Base-by-base conservation (phyloP, 2,888 invertebrate genomes). In the Danaus chrysippus region DNA sequence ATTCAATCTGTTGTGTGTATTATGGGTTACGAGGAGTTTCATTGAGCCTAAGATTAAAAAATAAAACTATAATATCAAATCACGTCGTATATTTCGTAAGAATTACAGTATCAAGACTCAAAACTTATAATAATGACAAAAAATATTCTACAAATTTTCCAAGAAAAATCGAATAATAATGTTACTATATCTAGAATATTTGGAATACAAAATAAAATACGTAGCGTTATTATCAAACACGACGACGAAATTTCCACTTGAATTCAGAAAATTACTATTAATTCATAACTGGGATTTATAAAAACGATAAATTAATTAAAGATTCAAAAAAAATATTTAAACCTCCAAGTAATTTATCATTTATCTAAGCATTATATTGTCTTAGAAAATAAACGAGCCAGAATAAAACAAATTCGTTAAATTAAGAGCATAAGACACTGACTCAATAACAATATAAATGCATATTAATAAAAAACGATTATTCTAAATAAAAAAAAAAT, bases 301-400 rank as follows among this genome's bases (percentile, higher is more conserved):
- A 63, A 67, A 49, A 66, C 75, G 88, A 89, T 88, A 88, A 83
- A 76, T 78, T 72, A 81, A 77, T 90, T 83, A 80, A 88, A 87
- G 81, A 79, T 78, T 75, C 83, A 83, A 87, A 82, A 68, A 12
- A 61, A 34, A 65, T 65, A 42, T 83, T 88, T 82, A 79, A 76
- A 81, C 78, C 83, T 90, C 86, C 89, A 80, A 90, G 87, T 82
- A 76, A 77, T 78, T 78, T 87, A 87, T 90, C 88, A 71, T 61
- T 56, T 57, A 61, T 64, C 62, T 65, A 65, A 68, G 19, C 59
- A 56, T 59, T 64, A 34, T 5, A 23, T 1, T 34, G 17, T 60
- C 61, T 59, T 64, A 63, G 52, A 54, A 58, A 65, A 66, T 58
- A 53, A 62, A 63, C 46, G 15, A 58, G 59, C 55, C 60, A 68